Evolutionary conservation across 2,888 invertebrate genomes (phyloP).

Genomic region (Lutraria lutraria): DNA sequence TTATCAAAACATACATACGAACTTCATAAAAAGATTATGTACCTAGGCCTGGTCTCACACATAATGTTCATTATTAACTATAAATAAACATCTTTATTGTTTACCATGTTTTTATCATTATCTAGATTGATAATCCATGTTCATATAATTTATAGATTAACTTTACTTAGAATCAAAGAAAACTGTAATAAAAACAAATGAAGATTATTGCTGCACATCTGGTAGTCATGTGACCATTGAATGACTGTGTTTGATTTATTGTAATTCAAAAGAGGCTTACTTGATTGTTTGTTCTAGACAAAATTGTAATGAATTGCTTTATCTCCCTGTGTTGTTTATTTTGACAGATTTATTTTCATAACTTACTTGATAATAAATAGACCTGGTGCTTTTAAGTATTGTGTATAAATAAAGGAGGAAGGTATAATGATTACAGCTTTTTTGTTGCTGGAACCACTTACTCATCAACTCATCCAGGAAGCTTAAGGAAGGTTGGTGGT

Average conservation of each 20-base stretch:
- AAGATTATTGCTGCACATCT: neutral
- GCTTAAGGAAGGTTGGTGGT: too few species aligned
- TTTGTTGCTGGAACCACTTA: too few species aligned
- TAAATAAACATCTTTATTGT: too few species aligned
- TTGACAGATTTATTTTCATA: neutral
- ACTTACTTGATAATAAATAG: neutral
- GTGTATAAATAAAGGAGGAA: too few species aligned
- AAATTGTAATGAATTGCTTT: conserved; percentile 5
- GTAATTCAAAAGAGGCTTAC: neutral
- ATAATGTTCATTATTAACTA: too few species aligned
- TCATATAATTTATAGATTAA: neutral
- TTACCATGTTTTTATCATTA: neutral
- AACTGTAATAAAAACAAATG: neutral
- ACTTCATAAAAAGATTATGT: too few species aligned
- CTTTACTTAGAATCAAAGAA: conserved; percentile 3
- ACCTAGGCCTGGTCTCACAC: too few species aligned
- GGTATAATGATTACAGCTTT: too few species aligned
- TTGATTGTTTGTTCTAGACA: conserved; percentile 4
- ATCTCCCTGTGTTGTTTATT: neutral
- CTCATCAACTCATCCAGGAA: too few species aligned
- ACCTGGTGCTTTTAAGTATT: neutral
- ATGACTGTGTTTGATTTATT: conserved; percentile 18
- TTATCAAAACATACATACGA: too few species aligned
- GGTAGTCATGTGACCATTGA: conserved; percentile 26
- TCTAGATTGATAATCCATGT: neutral